Conservation (phyloP, 2,113 vertebrate genomes). For the Tenrec ecaudatus region DNA sequence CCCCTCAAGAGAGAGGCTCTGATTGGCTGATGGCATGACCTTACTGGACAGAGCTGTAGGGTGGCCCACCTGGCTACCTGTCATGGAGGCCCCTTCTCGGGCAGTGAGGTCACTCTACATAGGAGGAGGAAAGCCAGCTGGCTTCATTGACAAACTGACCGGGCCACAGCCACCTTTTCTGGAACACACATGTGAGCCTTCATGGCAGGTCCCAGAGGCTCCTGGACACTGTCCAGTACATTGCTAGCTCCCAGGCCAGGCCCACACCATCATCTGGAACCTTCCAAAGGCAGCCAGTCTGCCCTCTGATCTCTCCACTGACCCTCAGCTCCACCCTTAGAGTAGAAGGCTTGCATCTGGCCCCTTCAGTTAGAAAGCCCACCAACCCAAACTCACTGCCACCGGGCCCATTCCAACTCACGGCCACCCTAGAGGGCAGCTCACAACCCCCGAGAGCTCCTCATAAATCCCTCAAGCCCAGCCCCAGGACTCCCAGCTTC, state of each 20-base stretch:
- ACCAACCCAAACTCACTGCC: too few species aligned
- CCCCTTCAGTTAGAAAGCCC: background rate
- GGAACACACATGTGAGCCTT: background rate
- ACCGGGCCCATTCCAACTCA: too few species aligned
- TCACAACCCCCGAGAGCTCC: too few species aligned
- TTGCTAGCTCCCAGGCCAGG: background rate
- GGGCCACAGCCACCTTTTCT: background rate
- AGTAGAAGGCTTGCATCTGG: background rate
- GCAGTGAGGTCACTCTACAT: background rate
- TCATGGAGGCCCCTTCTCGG: background rate
- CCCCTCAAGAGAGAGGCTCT: background rate
- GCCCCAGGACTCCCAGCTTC: background rate
- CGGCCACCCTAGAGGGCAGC: too few species aligned
- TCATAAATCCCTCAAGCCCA: background rate
- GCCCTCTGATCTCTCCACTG: background rate
- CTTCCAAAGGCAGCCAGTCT: background rate
- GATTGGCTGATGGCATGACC: background rate
- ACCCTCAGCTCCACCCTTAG: background rate
- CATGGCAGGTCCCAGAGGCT: background rate
- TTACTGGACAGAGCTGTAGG: background rate
- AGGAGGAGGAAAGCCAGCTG: background rate
- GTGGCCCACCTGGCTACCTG: background rate
- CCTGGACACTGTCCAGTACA: background rate
- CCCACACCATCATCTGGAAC: background rate
- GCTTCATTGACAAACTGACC: background rate